phyloP scores from a whole-genome alignment of 2,797 vertebrate species.

The Chelmon rostratus region DNA sequence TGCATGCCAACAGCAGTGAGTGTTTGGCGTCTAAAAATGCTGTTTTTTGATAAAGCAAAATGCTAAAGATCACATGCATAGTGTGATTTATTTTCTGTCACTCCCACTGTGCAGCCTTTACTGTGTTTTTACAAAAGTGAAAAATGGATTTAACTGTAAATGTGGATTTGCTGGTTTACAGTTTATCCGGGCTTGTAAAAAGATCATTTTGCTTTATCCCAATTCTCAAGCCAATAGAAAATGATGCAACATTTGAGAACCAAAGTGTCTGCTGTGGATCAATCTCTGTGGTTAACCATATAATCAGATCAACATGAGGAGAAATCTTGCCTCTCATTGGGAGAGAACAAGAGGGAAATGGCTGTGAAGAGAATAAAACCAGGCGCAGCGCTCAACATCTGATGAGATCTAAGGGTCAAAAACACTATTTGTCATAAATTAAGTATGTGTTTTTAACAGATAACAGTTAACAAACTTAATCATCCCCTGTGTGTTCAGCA shows the following conservation, averaged over 20 bases:
- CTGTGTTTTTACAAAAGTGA: not conserved
- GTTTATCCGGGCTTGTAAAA: not conserved
- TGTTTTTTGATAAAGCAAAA: not conserved
- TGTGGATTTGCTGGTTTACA: not conserved
- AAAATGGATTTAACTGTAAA: not conserved
- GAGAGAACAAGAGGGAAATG: not conserved
- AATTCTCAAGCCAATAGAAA: conserved; percentile 13
- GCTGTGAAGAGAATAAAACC: not conserved
- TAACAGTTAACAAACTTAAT: not conserved
- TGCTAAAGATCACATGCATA: not conserved
- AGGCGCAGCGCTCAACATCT: not conserved
- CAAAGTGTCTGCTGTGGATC: conserved; percentile 23
- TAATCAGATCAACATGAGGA: conserved; percentile 34
- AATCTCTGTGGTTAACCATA: conserved; percentile 33
- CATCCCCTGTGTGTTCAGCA: not conserved
- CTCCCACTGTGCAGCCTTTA: not conserved
- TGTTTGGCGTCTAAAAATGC: too few species aligned
- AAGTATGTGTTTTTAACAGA: not conserved
- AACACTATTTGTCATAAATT: not conserved
- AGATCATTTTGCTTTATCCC: not conserved
- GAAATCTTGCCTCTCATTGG: not conserved
- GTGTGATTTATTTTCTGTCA: not conserved
- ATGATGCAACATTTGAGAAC: conserved; percentile 25
- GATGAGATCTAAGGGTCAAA: not conserved
- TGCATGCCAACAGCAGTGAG: not conserved